Evolutionary conservation across 30 jellyfish, hydroid and myxozoan genomes (phyloP).

Genomic region (Chrysaora quinquecirrha): DNA sequence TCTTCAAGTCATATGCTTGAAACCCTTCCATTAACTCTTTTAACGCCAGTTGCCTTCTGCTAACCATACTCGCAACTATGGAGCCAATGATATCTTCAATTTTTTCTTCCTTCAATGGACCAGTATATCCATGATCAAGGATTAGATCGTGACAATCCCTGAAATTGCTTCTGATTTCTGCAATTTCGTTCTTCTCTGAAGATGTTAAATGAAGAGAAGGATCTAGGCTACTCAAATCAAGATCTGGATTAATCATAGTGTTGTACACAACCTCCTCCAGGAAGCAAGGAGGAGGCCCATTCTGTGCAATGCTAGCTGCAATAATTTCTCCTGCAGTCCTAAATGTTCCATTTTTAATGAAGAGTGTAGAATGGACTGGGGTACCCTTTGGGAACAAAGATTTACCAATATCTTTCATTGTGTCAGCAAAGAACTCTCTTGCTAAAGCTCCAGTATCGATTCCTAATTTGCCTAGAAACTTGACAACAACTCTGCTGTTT

Average conservation of each 20-base stretch:
- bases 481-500: constrained; percentile 23
- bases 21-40: constrained; percentile 18
- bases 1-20: constrained; percentile 15
- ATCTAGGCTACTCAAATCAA: constrained; percentile 17
- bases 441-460: constrained; percentile 22
- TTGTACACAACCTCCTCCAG: constrained; percentile 15
- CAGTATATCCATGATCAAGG: constrained; percentile 21
- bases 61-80: constrained; percentile 4
- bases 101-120: background rate
- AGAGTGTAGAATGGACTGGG: constrained; percentile 8
- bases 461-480: constrained; percentile 16
- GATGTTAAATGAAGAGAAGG: constrained; percentile 18
- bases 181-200: constrained; percentile 8
- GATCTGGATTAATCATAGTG: constrained; percentile 12
- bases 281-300: constrained; percentile 26
- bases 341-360: constrained; percentile 11
- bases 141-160: background rate
- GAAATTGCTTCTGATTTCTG: constrained; percentile 10
- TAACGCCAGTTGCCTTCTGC: constrained; percentile 12
- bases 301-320: constrained; percentile 33
- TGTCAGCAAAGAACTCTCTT: background rate
- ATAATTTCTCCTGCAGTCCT: constrained; percentile 20
- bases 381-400: constrained; percentile 10
- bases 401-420: constrained; percentile 17
- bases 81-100: constrained; percentile 15